Base-by-base conservation (phyloP, 1,140 invertebrate species). In the Drosophila equinoxialis region DNA sequence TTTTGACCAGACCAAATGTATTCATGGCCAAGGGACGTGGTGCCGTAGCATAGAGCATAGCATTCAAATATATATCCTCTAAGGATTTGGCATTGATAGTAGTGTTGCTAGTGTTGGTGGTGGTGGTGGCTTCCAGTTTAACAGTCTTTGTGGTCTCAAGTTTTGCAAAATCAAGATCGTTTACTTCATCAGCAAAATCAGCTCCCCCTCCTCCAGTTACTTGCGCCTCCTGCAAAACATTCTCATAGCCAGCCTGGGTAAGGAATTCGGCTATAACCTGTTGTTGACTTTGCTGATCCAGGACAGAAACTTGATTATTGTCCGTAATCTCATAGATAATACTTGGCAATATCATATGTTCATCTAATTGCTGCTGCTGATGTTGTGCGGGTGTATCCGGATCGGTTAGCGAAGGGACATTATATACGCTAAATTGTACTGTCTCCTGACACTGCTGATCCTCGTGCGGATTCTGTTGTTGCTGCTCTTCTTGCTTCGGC, bases 61-160 rank as follows among this genome's bases (percentile, higher is more conserved):
- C 75, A 55, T 91, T 91, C 30, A 86, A 91, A 33, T 81, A 91
- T 13, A 74, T 59, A 65, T 91, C 90, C 20, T 91, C 90, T 51
- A 85, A 74, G 62, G 77, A 81, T 85, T 89, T 77, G 79, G 81
- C 79, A 77, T 86, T 78, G 42, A 69, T 59, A 76, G 64, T 87
- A 74, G 60, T 86, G 70, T 64, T 81, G 57, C 45, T 72, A 66
- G 55, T 62, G 63, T 41, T 58, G 68, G 37, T 75, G 68, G 63
- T 75, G 68, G 63, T 68, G 45, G 35, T 64, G 64, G 68, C 42
- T 64, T 89, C 84, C 80, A 90, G 85, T 69, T 89, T 89, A 51
- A 89, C 84, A 89, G 84, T 90, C 84, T 89, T 89, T 70, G 76
- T 79, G 57, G 73, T 89, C 81, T 89, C 84, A 80, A 89, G 71